These are phyloP conservation scores for Dendroctonus valens DNA, from an alignment of 1,140 invertebrate species.

Conservation along the genomic window DNA sequence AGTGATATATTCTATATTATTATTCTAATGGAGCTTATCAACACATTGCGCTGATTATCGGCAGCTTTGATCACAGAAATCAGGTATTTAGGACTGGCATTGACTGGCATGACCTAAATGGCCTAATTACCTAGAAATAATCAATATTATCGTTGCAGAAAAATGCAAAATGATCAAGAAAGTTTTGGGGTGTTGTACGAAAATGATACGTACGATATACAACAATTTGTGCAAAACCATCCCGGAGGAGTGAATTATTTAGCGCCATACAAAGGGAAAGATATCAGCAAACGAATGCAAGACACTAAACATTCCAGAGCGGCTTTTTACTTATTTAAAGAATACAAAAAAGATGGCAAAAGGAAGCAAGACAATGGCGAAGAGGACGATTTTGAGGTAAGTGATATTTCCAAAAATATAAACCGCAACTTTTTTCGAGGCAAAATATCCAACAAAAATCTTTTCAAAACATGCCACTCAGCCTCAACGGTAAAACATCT, in stretches of 20 bases:
- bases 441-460: no score
- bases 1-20: no score
- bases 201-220: slow-evolving; percentile 56
- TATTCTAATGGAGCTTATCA: no score
- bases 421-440: no score
- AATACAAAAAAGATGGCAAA: slow-evolving; percentile 52
- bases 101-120: no score
- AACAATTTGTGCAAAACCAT: slow-evolving; percentile 59
- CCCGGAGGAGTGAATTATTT: slow-evolving; percentile 63
- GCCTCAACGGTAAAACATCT: no score
- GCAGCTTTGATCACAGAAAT: no score
- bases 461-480: no score
- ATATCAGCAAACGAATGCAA: slow-evolving; percentile 54
- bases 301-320: slow-evolving; percentile 59
- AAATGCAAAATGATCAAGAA: slow-evolving; percentile 37
- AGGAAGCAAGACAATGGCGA: slow-evolving; percentile 26
- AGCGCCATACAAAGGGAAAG: slow-evolving; percentile 53
- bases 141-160: slow-evolving; percentile 14
- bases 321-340: slow-evolving; percentile 62
- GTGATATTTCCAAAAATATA: slow-evolving; percentile 7
- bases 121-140: no score
- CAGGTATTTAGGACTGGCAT: no score
- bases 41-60: no score
- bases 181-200: slow-evolving; percentile 53
- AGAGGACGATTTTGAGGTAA: slow-evolving; percentile 54